A percentile compares a stretch with the other conserved stretches of the same genome.
Evolutionary conservation across 2,113 vertebrate species (phyloP).

Genomic region (Oryzias javanicus): DNA sequence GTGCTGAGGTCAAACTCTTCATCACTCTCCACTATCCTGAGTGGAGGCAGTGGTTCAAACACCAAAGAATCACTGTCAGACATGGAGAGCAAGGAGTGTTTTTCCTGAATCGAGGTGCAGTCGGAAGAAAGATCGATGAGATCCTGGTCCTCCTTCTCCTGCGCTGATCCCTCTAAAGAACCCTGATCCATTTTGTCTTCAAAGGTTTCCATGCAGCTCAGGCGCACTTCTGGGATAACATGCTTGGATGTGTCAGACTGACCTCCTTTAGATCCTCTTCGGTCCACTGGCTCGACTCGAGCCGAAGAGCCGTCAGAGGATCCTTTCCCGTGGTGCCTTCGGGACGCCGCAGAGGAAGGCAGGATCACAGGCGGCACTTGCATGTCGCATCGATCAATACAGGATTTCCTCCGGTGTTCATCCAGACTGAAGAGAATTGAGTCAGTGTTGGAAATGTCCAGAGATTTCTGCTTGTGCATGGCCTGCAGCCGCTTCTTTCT

Average conservation of each 20-base stretch:
- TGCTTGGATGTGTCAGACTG: conserved; percentile 82
- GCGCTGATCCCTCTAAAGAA: conserved; percentile 69
- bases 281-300: conserved; percentile 72
- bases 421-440: conserved; percentile 93
- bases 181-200: conserved; percentile 83
- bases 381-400: conserved; percentile 93
- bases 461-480: conserved; percentile 97
- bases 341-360: conserved; percentile 59
- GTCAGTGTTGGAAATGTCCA: conserved; percentile 98
- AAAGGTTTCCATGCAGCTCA: conserved; percentile 94
- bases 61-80: conserved; percentile 97
- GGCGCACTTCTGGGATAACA: conserved; percentile 92
- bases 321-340: conserved; percentile 75
- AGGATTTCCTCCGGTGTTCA: conserved; percentile 95
- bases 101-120: conserved; percentile 92
- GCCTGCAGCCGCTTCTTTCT: conserved; percentile 95
- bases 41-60: conserved; percentile 91
- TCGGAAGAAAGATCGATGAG: conserved; percentile 96
- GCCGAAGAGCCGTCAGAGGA: conserved; percentile 83
- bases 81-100: conserved; percentile 89
- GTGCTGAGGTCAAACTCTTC: conserved; percentile 84
- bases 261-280: conserved; percentile 69
- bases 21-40: conserved; percentile 95
- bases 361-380: conserved; percentile 70
- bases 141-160: conserved; percentile 86